phyloP scores from a whole-genome alignment of 2,888 invertebrate genomes.

The Malachius bipustulatus region DNA sequence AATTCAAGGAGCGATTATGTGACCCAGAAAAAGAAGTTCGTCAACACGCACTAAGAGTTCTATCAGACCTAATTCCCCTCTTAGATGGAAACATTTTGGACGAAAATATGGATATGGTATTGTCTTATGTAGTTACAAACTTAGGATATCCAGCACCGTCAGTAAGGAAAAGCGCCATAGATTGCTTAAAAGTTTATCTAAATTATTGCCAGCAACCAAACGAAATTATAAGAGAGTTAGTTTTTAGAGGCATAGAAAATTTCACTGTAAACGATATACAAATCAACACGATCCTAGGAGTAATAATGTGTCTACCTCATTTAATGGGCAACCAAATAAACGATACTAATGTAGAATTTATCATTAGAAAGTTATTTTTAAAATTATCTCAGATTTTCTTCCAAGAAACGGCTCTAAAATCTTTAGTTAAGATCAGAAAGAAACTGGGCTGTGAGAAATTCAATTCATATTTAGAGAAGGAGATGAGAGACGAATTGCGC shows the following conservation, averaged over 20 bases:
- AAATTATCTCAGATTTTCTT: constrained; percentile 38
- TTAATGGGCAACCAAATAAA: neutral
- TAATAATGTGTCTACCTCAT: neutral
- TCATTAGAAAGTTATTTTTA: constrained; percentile 35
- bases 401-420: constrained; percentile 55
- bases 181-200: constrained; percentile 62
- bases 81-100: constrained; percentile 53
- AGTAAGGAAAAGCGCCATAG: constrained; percentile 66
- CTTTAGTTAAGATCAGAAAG: constrained; percentile 57
- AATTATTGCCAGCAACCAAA: constrained; percentile 56
- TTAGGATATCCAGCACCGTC: constrained; percentile 70
- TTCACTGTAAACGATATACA: constrained; percentile 41
- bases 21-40: constrained; percentile 79
- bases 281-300: constrained; percentile 31
- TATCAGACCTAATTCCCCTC: constrained; percentile 66
- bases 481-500: constrained; percentile 41
- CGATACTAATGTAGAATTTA: constrained; percentile 18
- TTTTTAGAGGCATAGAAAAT: constrained; percentile 53
- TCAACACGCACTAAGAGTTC: constrained; percentile 66
- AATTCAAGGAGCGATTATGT: constrained; percentile 51
- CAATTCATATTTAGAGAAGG: constrained; percentile 36
- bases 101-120: constrained; percentile 48
- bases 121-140: constrained; percentile 63
- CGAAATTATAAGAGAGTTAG: constrained; percentile 50
- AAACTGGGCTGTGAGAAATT: constrained; percentile 56